Conservation (phyloP, 2,888 invertebrate genomes). For the Aleiodes leptofemur region DNA sequence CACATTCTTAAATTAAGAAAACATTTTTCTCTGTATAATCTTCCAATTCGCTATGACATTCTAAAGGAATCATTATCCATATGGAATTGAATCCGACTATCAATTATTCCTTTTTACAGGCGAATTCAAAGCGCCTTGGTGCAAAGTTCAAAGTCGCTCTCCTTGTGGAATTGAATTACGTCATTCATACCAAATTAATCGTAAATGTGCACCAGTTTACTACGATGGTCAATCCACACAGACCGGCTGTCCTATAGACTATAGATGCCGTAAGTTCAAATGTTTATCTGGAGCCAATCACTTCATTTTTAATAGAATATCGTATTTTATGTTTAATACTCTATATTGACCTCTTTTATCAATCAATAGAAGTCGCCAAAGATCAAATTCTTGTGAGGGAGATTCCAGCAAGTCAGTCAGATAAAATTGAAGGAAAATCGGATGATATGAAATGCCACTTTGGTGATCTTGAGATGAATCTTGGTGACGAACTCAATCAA, state of each 20-base stretch:
- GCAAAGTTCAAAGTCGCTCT: constrained; percentile 49
- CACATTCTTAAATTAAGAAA: too few species aligned
- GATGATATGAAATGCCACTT: constrained; percentile 56
- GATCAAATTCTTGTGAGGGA: constrained; percentile 19
- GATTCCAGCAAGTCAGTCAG: neutral
- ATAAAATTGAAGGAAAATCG: neutral
- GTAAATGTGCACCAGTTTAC: constrained; percentile 63
- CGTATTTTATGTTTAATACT: too few species aligned
- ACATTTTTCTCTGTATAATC: too few species aligned
- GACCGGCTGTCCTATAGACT: constrained; percentile 55
- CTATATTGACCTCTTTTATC: neutral
- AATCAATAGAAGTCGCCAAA: constrained; percentile 14
- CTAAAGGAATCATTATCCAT: too few species aligned
- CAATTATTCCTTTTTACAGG: constrained; percentile 51
- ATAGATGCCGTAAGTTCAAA: constrained; percentile 66
- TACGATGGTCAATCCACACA: constrained; percentile 53
- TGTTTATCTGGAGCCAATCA: neutral
- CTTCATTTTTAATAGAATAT: neutral
- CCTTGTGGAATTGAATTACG: constrained; percentile 58
- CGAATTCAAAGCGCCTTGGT: constrained; percentile 64
- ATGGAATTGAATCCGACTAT: too few species aligned
- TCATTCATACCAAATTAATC: constrained; percentile 39
- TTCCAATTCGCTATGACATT: too few species aligned
- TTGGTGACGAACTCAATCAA: constrained; percentile 63
- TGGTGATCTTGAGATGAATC: constrained; percentile 61